These are phyloP conservation scores for Pachycephala philippinensis DNA, from an alignment of 2,113 vertebrate species.

Conservation along the genomic window DNA sequence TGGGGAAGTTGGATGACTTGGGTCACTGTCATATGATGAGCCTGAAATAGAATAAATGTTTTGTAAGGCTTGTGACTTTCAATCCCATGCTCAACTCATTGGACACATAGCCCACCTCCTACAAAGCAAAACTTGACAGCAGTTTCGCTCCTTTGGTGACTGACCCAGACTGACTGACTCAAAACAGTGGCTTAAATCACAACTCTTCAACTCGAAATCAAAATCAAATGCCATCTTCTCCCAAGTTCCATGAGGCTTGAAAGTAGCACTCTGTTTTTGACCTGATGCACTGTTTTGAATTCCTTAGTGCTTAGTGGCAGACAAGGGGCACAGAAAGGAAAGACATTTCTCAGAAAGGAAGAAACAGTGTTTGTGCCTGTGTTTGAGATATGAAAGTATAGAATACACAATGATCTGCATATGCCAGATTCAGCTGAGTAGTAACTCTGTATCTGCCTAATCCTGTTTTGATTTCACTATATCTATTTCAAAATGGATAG, in stretches of 20 bases:
- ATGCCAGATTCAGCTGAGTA: neutral
- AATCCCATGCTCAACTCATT: neutral
- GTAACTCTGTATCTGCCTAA: neutral
- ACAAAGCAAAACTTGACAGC: neutral
- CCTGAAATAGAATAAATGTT: neutral
- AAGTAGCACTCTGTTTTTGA: neutral
- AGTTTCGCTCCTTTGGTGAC: neutral
- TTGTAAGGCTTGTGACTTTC: constrained; percentile 13
- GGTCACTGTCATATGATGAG: constrained; percentile 29
- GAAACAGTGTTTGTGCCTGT: neutral
- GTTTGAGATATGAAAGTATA: neutral
- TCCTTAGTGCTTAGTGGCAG: neutral
- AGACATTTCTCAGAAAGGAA: neutral
- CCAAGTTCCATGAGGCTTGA: neutral
- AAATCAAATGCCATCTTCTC: neutral
- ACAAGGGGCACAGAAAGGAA: neutral
- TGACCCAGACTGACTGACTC: neutral
- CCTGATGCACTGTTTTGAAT: neutral
- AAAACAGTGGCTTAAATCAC: neutral
- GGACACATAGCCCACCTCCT: neutral
- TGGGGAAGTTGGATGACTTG: constrained; percentile 18
- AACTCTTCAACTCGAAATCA: neutral
- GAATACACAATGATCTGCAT: neutral
- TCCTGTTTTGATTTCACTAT: neutral
- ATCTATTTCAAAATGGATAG: neutral